Evolutionary conservation across 2,888 invertebrate genomes (phyloP), one percentile per base, ranked within the genome.

Genomic region (Margaritifera margaritifera): DNA sequence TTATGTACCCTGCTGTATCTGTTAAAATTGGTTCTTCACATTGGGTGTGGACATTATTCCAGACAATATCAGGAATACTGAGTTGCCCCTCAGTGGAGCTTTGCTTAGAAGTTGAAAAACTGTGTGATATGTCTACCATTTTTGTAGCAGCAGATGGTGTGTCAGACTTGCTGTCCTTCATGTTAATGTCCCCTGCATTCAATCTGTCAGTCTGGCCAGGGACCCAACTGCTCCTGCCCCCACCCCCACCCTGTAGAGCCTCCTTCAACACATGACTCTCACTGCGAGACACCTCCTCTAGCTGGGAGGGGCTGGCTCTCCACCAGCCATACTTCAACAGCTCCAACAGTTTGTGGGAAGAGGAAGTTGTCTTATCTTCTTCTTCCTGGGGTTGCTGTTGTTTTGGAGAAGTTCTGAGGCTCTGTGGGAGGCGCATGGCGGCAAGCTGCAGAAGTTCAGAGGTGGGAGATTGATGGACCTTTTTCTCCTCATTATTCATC

Each of bases 391-490:
- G 69, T 62, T 6, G 68, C 6, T 50, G 69, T 64, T 6, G 62
- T 64, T 57, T 62, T 60, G 31, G 62, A 66, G 4, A 58, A 50
- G 25, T 66, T 71, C 50, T 62, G 73, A 57, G 67, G 76, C 19
- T 42, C 15, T 42, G 42, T 31, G 79, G 69, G 22, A 86, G 77
- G 62, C 79, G 81, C 74, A 83, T 82, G 25, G 86, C 86, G 24
- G 87, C 87, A 58, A 87, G 70, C 60, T 85, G 84, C 11, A 87
- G 78, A 25, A 87, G 78, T 56, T 85, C 81, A 0, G 87, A 81
- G 1, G 83, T 82, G 1, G 84, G 81, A 2, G 83, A 80, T 27
- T 69, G 75, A 60, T 80, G 82, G 27, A 79, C 80, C n/a, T 64
- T 71, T 66, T 82, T 80, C 56, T 87, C 86, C 4, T 86, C 84